Base-by-base conservation (phyloP, 2,888 invertebrate species). In the Gnatocerus cornutus region DNA sequence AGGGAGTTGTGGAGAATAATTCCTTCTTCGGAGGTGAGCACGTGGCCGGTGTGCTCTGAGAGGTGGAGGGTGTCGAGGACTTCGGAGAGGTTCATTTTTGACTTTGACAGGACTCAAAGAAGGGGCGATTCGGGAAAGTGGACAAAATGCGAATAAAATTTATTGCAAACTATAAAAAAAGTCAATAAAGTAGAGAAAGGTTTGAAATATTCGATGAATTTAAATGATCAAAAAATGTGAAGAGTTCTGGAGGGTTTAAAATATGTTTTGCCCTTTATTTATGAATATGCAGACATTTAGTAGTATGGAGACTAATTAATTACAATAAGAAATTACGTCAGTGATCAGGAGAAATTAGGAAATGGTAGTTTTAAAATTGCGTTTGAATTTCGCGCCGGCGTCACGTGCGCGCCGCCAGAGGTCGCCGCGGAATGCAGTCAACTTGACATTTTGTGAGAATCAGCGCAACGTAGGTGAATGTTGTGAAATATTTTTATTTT, bases 1-100 rank as follows among this genome's bases (percentile, higher is more conserved):
- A 97, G 85, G 0, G 96, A 94, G 81, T 93, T 94, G 80, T 93
- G 90, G 9, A 96, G 85, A 63, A 92, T 76, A 0, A 91, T 86
- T 70, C 92, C 89, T 78, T 93, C 90, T 85, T 96, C 95, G 2
- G 89, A 89, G 50, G 90, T 90, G 21, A 95, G 83, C 81, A 91
- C 89, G 74, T 91, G 85, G 7, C 95, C 96, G 71, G 89, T 90
- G 59, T 87, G 86, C 37, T 88, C 88, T 63, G 89, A 82, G 72
- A 86, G 86, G 73, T 90, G 88, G 65, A 88, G 79, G 73, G 84
- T 86, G 41, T 88, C 84, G 72, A 87, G 81, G 67, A 91, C 78
- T 65, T 84, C 85, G 39, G 84, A 79, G 65, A 87, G 84, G 72
- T 90, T 88, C 91, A 91, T 91, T 73, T 41, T 76, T 77, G 37